Evolutionary conservation across 2,888 invertebrate species (phyloP), one percentile per base, ranked within the genome.

Genomic region (Synergus umbraculus): DNA sequence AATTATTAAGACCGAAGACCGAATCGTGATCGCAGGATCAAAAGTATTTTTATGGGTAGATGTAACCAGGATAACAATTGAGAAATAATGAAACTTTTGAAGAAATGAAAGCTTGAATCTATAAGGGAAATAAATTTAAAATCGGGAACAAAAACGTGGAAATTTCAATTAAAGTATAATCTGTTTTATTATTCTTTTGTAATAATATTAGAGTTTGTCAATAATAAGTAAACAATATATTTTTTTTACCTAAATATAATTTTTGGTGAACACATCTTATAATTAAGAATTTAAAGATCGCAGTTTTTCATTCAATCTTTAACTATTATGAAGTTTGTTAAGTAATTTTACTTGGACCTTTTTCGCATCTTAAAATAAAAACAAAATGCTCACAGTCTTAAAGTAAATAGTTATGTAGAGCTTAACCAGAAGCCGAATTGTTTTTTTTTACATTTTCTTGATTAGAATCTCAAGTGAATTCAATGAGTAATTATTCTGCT

Each of bases 1-100:
- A 86, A 87, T 89, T 88, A 88, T 88, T 86, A 85, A 87, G 82
- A 82, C 66, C 79, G 69, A 69, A 73, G 76, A 85, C 83, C 83
- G 44, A 82, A 83, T 85, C 80, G 77, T 73, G 80, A 83, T 84
- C 79, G 66, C 15, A 54, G n/a, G 54, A 54, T 73, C 69, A 22
- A 73, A 73, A n/a, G 37, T 54, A 9, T n/a, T 37, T n/a, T 46
- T 67, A 67, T 22, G 22, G 46, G 1, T 18, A 12, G 8, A 67
- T 7, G 22, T 5, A 0, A 67, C 44, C 12, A 10, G 4, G 18
- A 43, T 18, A 8, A 60, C 12, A 60, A 4, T 60, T 22, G 12
- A 60, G 12, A 22, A 22, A 12, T 22, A 54, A n/a, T 7, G 12
- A 2, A 44, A 44, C 12, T 12, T 44, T 9, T 44, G 44, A 12